Evolutionary conservation across 2,888 invertebrate species (phyloP), one percentile per base, ranked within the genome.

Genomic region (Drosophila lutescens): DNA sequence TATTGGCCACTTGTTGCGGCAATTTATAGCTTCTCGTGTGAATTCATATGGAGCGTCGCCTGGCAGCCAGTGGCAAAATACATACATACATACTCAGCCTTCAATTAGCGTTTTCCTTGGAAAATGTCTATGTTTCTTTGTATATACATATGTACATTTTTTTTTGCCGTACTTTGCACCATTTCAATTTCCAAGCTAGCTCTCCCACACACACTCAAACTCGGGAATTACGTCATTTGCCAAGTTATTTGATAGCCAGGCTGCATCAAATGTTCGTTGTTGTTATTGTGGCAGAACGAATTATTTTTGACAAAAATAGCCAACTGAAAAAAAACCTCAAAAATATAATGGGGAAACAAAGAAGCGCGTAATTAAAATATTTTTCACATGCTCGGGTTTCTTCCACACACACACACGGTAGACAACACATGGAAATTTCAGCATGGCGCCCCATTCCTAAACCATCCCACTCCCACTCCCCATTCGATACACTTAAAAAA

Each of bases 341-440:
- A 49, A 68, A 65, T 47, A 58, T 63, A 76, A 61, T 44, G 51
- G 55, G 38, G 34, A 54, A 53, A 67, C 55, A 67, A 67, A 74
- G 67, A 81, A 59, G 58, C 67, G 81, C 71, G 73, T 80, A 81
- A 84, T 81, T 83, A 84, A 84, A 82, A 77, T 78, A 77, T 75
- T 78, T 74, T 85, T 83, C 74, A 79, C 85, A 78, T 83, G 78
- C 73, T 80, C 82, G 78, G 56, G 57, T 85, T 80, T 71, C 76
- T 77, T 55, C 26, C 44, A 38, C 56, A 65, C 60, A 40, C 71
- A 67, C 32, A 34, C 34, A 5, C 34, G 6, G 26, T 6, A 50
- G 7, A 53, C 34, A 40, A 47, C 56, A 62, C 63, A 70, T 69
- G 56, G 55, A 59, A 36, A 65, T 58, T 55, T 62, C 38, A 32